These are phyloP conservation scores for Colius striatus DNA, from an alignment of 2,113 vertebrate genomes.

Conservation along the genomic window DNA sequence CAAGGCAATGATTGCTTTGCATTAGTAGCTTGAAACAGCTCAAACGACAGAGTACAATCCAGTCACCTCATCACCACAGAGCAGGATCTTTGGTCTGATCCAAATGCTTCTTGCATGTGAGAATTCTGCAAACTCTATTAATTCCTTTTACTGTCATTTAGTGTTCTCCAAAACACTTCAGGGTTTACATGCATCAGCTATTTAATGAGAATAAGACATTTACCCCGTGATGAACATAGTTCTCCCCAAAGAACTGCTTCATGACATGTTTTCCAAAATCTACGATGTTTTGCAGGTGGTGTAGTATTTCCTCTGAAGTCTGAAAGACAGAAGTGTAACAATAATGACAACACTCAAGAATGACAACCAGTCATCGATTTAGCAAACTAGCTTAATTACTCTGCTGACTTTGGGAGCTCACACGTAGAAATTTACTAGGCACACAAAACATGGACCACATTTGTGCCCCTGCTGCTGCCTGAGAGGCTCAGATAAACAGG, in stretches of 20 bases:
- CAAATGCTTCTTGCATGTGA: neutral
- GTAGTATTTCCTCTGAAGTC: slow-evolving; percentile 88
- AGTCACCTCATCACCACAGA: neutral
- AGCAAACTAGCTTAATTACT: neutral
- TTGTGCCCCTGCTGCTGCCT: neutral
- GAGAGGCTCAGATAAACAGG: neutral
- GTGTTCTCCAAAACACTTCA: neutral
- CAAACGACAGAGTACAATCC: neutral
- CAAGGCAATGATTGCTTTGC: neutral
- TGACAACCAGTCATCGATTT: neutral
- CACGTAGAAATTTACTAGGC: neutral
- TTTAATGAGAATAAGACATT: slow-evolving; percentile 40
- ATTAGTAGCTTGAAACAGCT: neutral
- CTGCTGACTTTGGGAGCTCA: neutral
- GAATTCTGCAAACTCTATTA: neutral
- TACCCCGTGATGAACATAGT: slow-evolving; percentile 93
- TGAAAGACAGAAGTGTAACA: slow-evolving; percentile 58
- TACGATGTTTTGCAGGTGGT: slow-evolving; percentile 93
- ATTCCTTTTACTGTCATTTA: neutral
- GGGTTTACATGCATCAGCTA: neutral
- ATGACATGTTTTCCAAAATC: slow-evolving; percentile 96
- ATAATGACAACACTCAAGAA: neutral
- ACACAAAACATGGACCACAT: accelerated
- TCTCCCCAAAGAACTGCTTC: slow-evolving; percentile 94
- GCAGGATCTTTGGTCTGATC: neutral